Evolutionary conservation across 2,888 invertebrate species (phyloP).

Genomic region (Parascotia fuliginaria): DNA sequence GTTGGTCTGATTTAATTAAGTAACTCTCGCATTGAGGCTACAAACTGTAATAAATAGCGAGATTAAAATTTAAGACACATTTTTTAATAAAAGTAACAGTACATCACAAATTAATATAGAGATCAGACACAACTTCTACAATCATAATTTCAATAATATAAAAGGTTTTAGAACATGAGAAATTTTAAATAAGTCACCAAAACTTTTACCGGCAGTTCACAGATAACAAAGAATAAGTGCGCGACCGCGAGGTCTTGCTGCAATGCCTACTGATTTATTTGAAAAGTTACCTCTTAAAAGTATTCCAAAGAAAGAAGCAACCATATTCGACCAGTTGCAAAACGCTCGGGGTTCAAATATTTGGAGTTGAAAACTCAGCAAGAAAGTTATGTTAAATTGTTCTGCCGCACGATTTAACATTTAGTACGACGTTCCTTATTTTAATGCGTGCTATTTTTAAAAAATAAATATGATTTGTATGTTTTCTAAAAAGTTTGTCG

Average conservation of each 20-base stretch:
- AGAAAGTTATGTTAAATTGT: conserved; percentile 41
- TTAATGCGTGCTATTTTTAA: background rate
- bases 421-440: conserved; percentile 17
- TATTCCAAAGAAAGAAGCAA: conserved; percentile 55
- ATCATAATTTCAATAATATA: conserved; percentile 34
- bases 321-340: conserved; percentile 64
- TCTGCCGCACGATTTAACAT: conserved; percentile 19
- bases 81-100: background rate
- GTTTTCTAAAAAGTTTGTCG: too few species aligned
- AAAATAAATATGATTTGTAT: too few species aligned
- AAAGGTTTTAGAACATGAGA: conserved; percentile 56
- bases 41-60: too few species aligned
- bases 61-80: too few species aligned
- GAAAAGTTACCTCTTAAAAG: conserved; percentile 72
- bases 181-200: conserved; percentile 66
- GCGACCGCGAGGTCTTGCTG: conserved; percentile 54
- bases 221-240: conserved; percentile 70
- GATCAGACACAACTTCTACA: conserved; percentile 18
- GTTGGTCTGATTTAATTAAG: background rate
- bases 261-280: conserved; percentile 77
- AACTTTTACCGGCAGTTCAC: conserved; percentile 59
- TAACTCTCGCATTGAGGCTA: too few species aligned
- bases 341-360: conserved; percentile 50
- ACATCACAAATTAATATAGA: background rate
- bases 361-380: conserved; percentile 32